Evolutionary conservation across 2,113 vertebrate genomes (phyloP).

Genomic region (Crypturellus undulatus): DNA sequence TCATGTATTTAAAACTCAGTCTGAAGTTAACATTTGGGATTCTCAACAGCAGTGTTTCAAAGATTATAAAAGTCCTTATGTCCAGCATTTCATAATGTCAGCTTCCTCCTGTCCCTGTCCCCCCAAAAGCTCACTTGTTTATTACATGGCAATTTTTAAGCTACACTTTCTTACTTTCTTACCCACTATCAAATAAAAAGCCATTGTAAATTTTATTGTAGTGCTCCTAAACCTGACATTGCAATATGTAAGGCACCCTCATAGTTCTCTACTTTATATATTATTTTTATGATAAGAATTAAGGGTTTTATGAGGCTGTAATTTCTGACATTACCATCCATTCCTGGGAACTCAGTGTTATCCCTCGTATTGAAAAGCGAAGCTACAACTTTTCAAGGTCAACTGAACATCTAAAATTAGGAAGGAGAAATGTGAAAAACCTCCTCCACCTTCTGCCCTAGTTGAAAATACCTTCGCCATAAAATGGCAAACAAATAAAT

Average conservation of each 20-base stretch:
- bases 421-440: background rate
- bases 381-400: conserved; percentile 75
- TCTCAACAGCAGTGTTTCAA: conserved; percentile 32
- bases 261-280: conserved; percentile 82
- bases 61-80: conserved; percentile 42
- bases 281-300: conserved; percentile 84
- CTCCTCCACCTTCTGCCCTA: accelerated
- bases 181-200: conserved; percentile 75
- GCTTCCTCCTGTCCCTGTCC: background rate
- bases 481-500: background rate
- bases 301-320: conserved; percentile 80
- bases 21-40: conserved; percentile 33
- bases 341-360: conserved; percentile 69
- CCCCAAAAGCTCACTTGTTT: conserved; percentile 64
- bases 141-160: conserved; percentile 68
- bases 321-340: conserved; percentile 80
- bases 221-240: conserved; percentile 77
- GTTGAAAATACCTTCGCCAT: background rate
- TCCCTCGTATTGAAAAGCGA: conserved; percentile 48
- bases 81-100: background rate
- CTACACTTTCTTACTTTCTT: conserved; percentile 61
- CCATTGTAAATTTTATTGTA: conserved; percentile 78
- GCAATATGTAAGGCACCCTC: conserved; percentile 77
- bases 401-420: conserved; percentile 45
- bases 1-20: conserved; percentile 32